Percentiles rank a stretch among this genome's conserved stretches.
Conservation (phyloP, 37 sponge, comb jelly and placozoan genomes). For the Cladorhizidae sp. region DNA sequence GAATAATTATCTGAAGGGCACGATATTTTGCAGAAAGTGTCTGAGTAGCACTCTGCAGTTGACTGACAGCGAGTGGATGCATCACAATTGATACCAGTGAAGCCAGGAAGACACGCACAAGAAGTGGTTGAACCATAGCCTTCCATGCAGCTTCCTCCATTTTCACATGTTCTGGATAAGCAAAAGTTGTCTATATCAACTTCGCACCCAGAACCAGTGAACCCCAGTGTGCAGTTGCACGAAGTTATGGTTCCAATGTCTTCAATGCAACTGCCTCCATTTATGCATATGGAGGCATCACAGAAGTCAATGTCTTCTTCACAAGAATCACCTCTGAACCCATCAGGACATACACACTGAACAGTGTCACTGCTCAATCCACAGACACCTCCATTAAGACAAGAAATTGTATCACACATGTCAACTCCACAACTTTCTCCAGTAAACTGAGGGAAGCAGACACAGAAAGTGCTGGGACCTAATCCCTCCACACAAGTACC, state of each 20-base stretch:
- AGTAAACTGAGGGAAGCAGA: slow-evolving; percentile 17
- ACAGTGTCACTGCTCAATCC: too few relatives aligned
- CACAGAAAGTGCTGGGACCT: slow-evolving; percentile 26
- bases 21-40: slow-evolving; percentile 29
- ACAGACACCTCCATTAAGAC: slow-evolving; percentile 69
- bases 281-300: background rate
- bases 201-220: slow-evolving; percentile 45
- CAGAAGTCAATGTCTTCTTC: background rate
- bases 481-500: slow-evolving; percentile 41
- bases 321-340: slow-evolving; percentile 49
- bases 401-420: slow-evolving; percentile 31
- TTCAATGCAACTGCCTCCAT: slow-evolving; percentile 46
- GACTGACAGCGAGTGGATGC: background rate
- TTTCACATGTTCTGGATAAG: slow-evolving; percentile 26
- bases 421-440: slow-evolving; percentile 18
- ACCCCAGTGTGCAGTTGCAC: slow-evolving; percentile 47
- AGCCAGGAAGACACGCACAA: slow-evolving; percentile 49
- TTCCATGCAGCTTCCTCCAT: slow-evolving; percentile 64
- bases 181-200: slow-evolving; percentile 35
- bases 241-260: slow-evolving; percentile 1
- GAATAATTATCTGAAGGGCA: slow-evolving; percentile 58
- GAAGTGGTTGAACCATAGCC: slow-evolving; percentile 22
- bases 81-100: slow-evolving; percentile 46
- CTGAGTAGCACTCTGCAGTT: slow-evolving; percentile 29
- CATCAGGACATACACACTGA: slow-evolving; percentile 52